Conservation (phyloP, 2,113 vertebrate species). For the Eonycteris spelaea region DNA sequence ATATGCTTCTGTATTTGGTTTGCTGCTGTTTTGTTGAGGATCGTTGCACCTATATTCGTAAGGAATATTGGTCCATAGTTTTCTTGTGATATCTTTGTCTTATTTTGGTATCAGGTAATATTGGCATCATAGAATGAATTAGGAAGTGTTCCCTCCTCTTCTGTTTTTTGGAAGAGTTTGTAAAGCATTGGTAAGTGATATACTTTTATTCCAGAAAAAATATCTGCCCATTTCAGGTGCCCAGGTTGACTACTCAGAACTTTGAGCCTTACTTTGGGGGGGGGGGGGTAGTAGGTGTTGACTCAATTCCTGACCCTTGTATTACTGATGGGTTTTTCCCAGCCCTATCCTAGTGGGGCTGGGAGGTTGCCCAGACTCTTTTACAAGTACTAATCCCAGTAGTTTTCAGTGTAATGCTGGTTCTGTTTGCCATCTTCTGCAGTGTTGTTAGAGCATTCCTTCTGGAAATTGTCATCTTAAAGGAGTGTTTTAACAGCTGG, state of each 20-base stretch:
- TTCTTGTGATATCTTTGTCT: not conserved
- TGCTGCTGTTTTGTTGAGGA: not conserved
- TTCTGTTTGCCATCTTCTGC: not conserved
- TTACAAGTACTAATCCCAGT: not conserved
- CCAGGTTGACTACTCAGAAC: not conserved
- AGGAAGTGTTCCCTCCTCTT: not conserved
- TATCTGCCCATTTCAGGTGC: not conserved
- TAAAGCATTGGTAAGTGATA: not conserved
- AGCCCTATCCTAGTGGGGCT: not conserved
- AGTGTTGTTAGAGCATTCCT: not conserved
- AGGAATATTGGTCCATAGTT: not conserved
- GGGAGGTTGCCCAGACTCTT: not conserved
- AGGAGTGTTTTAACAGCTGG: not conserved
- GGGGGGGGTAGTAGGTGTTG: not conserved
- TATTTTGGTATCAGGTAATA: not conserved
- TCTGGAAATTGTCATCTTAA: not conserved
- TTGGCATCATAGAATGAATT: not conserved
- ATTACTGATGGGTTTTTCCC: not conserved
- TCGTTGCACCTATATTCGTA: not conserved
- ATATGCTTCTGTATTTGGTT: not conserved
- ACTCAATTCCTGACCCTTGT: not conserved
- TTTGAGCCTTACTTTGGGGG: not conserved
- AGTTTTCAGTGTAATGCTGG: not conserved
- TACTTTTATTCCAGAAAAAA: slow-evolving; percentile 11
- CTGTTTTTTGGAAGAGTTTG: not conserved